Conservation (phyloP, 1,140 invertebrate genomes). For the Drosophila mayri region DNA sequence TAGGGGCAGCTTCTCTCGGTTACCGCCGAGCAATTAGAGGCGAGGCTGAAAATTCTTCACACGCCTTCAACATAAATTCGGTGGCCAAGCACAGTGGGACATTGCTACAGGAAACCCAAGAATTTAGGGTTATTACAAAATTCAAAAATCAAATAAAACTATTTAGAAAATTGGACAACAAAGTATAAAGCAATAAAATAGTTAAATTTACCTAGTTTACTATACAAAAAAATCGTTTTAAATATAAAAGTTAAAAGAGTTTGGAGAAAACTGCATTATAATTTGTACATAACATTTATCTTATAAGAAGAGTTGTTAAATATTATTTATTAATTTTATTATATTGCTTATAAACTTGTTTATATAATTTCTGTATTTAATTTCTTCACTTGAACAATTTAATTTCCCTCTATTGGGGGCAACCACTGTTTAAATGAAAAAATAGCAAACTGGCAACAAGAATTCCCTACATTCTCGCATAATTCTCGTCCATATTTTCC, state of each 20-base stretch:
- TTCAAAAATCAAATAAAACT: background rate
- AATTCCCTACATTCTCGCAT: conserved; percentile 26
- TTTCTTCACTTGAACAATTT: rapidly evolving
- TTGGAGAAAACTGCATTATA: no score
- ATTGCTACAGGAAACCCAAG: no score
- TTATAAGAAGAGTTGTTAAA: no score
- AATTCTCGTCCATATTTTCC: conserved; percentile 33
- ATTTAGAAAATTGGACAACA: no score
- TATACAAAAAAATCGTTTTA: no score
- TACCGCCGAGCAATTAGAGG: conserved; percentile 43
- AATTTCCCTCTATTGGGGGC: background rate
- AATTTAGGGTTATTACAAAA: background rate
- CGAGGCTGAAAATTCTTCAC: conserved; percentile 49
- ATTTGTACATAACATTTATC: no score
- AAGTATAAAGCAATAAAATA: no score
- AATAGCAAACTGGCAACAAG: conserved; percentile 16
- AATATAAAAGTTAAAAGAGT: no score
- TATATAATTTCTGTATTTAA: background rate
- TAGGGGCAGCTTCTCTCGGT: background rate
- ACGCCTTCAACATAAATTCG: conserved; percentile 44
- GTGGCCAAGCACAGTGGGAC: conserved; percentile 2
- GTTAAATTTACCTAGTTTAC: no score
- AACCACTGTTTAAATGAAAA: background rate
- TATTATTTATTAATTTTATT: background rate
- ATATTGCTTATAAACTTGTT: background rate